Conservation (phyloP, 2,113 vertebrate species). For the Tetrao urogallus region DNA sequence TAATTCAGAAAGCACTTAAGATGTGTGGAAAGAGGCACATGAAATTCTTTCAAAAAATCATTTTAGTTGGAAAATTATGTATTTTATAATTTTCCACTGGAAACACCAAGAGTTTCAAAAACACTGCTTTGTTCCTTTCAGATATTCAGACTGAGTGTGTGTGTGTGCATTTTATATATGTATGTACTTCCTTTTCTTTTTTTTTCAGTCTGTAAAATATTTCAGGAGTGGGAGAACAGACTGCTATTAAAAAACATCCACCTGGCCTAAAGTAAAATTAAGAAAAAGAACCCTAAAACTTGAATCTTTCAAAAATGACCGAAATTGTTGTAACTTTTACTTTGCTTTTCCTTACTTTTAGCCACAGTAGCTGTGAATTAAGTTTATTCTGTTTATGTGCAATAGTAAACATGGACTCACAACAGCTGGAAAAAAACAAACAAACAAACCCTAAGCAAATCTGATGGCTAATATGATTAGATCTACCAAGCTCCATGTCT, state of each 20-base stretch:
- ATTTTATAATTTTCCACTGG: background rate
- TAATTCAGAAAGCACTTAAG: background rate
- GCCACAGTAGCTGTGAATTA: background rate
- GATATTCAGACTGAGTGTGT: background rate
- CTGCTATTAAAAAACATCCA: background rate
- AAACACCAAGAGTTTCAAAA: background rate
- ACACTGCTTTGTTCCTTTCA: background rate
- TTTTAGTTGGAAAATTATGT: background rate
- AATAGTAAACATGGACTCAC: background rate
- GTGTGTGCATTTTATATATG: fast-evolving
- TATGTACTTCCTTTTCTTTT: background rate
- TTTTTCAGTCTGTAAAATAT: background rate
- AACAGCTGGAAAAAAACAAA: background rate
- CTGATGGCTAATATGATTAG: background rate
- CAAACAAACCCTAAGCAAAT: background rate
- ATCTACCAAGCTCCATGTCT: background rate
- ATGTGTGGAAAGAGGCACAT: background rate
- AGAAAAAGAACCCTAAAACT: background rate
- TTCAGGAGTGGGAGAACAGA: background rate
- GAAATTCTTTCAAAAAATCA: background rate
- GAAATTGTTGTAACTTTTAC: background rate
- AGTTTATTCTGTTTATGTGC: background rate
- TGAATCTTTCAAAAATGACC: background rate
- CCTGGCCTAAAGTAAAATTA: background rate
- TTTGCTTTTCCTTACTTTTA: background rate